Conservation (phyloP, 2,797 vertebrate genomes). For the Schizopygopsis pylzovi region DNA sequence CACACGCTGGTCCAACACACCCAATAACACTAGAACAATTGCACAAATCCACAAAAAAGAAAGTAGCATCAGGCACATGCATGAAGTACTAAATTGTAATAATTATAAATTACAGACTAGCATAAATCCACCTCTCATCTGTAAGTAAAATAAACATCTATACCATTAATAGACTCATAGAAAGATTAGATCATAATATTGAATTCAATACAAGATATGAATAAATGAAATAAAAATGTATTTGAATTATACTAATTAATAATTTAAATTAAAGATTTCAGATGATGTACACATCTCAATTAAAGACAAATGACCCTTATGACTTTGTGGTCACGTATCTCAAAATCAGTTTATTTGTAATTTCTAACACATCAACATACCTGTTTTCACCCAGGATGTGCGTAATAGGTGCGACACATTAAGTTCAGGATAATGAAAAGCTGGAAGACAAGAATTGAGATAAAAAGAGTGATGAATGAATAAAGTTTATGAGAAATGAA, state of each 20-base stretch:
- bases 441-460: constrained; percentile 56
- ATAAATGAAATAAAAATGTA: not conserved
- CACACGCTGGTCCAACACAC: constrained; percentile 86
- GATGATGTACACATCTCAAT: too few species aligned
- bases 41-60: constrained; percentile 23
- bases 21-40: constrained; percentile 85
- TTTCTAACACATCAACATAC: constrained; percentile 66
- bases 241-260: not conserved
- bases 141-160: not conserved
- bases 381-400: constrained; percentile 95
- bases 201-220: not conserved
- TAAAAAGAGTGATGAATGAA: not conserved
- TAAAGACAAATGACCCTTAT: too few species aligned
- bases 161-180: not conserved
- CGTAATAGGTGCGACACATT: constrained; percentile 89
- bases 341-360: not conserved
- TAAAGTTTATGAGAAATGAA: not conserved
- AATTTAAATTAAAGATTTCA: not conserved
- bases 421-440: constrained; percentile 92
- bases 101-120: too few species aligned
- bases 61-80: not conserved
- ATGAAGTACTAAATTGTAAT: not conserved
- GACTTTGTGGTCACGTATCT: too few species aligned
- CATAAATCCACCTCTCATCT: not conserved
- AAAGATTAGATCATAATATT: constrained; percentile 1